Base-by-base conservation (phyloP, 2,113 vertebrate species). In the Stigmatopora argus region DNA sequence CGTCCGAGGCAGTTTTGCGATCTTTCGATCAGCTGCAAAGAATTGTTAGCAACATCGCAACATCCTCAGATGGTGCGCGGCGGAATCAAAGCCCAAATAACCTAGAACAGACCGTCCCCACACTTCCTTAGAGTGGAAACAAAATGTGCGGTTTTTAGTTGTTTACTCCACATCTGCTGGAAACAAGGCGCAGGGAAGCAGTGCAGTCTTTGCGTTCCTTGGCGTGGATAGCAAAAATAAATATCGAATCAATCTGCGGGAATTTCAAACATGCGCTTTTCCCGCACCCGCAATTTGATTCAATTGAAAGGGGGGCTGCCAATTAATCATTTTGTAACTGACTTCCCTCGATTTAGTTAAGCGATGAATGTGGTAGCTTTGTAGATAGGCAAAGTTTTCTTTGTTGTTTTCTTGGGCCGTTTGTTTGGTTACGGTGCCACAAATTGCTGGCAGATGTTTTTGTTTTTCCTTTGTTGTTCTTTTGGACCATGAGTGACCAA, bases 401-500 rank as follows among this genome's bases (percentile, higher is more conserved):
- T 31, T 45, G 44, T 56, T 51, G 65, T 61, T 35, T 78, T 73
- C 62, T 72, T 79, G 62, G 68, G 55, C 35, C 58, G 52, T 83
- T 79, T 78, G 73, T 83, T 87, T 81, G 65, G 58, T 75, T 78
- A 77, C 72, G 75, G 78, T 35, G 61, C 48, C 55, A 70, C 46
- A 76, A 74, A 86, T 86, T 78, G 71, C 76, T 68, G 55, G 69
- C 83, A 86, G 80, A 85, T 82, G 84, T 56, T 56, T 56, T 31
- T 31, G 52, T 23, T 53, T 53, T 53, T 23, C 21, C 3, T 26
- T 31, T 77, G 69, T 72, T 67, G 81, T 84, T 84, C 77, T 83
- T 84, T 78, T 63, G 68, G 71, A 81, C 67, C 73, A 83, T 70
- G 73, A 76, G 83, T 82, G 74, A 71, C 76, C 81, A 71, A 75